These are phyloP conservation scores for Schmidtea mediterranea DNA, from an alignment of 1,140 invertebrate genomes.

Conservation along the genomic window DNA sequence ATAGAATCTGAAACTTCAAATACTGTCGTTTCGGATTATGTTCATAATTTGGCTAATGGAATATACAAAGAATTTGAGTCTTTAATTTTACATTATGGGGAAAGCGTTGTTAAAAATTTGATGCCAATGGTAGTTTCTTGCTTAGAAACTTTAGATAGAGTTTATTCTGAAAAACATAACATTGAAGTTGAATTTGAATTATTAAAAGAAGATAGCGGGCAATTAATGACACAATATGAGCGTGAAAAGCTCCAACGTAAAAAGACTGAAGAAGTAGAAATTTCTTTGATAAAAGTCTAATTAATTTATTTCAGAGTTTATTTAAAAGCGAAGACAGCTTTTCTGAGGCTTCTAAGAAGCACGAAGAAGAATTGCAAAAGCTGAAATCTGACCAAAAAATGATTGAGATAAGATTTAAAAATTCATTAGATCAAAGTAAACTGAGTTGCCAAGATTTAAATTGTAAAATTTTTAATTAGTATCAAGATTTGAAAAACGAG, in stretches of 20 bases:
- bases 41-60: conserved; percentile 43
- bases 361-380: conserved; percentile 62
- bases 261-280: conserved; percentile 47
- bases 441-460: not conserved
- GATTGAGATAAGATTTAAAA: conserved; percentile 89
- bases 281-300: no score
- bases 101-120: conserved; percentile 65
- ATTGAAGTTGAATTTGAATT: conserved; percentile 82
- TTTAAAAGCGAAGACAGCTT: not conserved
- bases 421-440: conserved; percentile 69
- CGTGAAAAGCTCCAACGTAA: conserved; percentile 81
- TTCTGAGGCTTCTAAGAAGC: conserved; percentile 36
- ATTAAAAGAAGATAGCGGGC: conserved; percentile 88
- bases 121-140: conserved; percentile 96
- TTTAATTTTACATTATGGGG: conserved; percentile 76
- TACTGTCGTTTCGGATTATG: conserved; percentile 7
- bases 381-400: conserved; percentile 84
- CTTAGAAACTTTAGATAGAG: conserved; percentile 72
- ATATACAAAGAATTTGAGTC: conserved; percentile 88
- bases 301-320: not conserved
- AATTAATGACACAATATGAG: conserved; percentile 91
- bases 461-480: not conserved
- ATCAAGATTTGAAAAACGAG: not conserved
- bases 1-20: no score
- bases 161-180: conserved; percentile 86